Base-by-base conservation (phyloP, 2,113 vertebrate species). In the Carassius auratus region DNA sequence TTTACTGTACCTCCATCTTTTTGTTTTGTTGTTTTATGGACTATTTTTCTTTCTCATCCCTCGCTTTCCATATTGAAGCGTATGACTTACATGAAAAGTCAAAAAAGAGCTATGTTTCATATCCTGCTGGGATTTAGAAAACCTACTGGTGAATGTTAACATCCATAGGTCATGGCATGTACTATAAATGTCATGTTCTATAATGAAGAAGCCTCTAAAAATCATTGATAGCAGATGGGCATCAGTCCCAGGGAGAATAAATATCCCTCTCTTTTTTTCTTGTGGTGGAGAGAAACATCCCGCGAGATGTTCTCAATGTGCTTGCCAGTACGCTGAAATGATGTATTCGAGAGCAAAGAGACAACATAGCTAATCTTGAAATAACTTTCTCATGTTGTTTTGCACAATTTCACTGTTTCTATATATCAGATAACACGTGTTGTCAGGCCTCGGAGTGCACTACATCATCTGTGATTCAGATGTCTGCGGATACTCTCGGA, bases 1-100 rank as follows among this genome's bases (percentile, higher is more conserved):
- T 89, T 88, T 86, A 69, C n/a, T n/a, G n/a, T n/a, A n/a, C 83
- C 85, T 76, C 30, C 73, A 64, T 80, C 66, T 85, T 84, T 30
- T 77, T 42, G 5, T 42, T 42, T 42, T 4, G 3, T 38, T 85
- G 74, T 42, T 62, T 55, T 69, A 84, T 50, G 30, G 15, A 36
- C 26, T 36, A 76, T 82, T 76, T 50, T 80, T 75, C 57, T 86
- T 52, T 86, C 19, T 81, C 73, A 66, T 42, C 64, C 33, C 50
- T 77, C 64, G 45, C 62, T 82, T 69, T 82, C 45, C 80, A 71
- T n/a, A 50, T 69, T 8, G 38, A 50, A 68, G 23, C 62, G 42
- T 33, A 80, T 48, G 62, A 52, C 9, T 36, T 69, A 26, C 38
- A 57, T 3, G 48, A 57, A 30, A 81, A 68, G 5, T 9, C 36